Conservation (phyloP, 23 tunicate species). For the Halocynthia roretzi region DNA sequence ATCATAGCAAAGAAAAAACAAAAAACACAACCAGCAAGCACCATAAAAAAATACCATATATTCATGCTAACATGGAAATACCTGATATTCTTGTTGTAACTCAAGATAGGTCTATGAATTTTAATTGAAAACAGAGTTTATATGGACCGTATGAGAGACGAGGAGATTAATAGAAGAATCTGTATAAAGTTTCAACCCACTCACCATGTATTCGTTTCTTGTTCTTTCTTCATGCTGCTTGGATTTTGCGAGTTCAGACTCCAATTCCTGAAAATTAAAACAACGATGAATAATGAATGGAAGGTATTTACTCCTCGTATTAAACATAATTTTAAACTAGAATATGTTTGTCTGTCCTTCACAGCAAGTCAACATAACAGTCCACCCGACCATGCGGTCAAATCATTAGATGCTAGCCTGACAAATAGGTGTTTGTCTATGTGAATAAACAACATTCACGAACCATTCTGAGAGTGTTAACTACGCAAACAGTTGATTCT, state of each 20-base stretch:
- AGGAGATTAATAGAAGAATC: too few relatives aligned
- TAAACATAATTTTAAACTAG: too few relatives aligned
- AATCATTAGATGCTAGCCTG: too few relatives aligned
- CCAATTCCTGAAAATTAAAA: constrained; percentile 11
- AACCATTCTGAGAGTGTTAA: too few relatives aligned
- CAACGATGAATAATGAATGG: not conserved
- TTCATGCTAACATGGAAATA: constrained; percentile 28
- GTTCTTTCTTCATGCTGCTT: constrained; percentile 19
- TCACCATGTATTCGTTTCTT: constrained; percentile 12
- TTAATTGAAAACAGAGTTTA: not conserved
- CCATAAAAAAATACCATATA: not conserved
- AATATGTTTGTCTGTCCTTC: too few relatives aligned
- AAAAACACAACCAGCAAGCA: not conserved
- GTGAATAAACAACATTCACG: too few relatives aligned
- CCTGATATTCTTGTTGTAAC: constrained; percentile 94
- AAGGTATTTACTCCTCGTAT: too few relatives aligned
- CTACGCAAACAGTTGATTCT: too few relatives aligned
- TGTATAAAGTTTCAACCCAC: not conserved
- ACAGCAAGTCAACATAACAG: too few relatives aligned
- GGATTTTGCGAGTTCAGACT: not conserved
- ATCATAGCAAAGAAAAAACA: not conserved
- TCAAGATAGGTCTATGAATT: constrained; percentile 17
- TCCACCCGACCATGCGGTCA: too few relatives aligned
- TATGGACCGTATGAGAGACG: not conserved
- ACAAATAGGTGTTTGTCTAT: too few relatives aligned